Percentiles rank a stretch among this genome's conserved stretches.
Conservation (phyloP, 2,888 invertebrate species). For the Eristalis intricaria region DNA sequence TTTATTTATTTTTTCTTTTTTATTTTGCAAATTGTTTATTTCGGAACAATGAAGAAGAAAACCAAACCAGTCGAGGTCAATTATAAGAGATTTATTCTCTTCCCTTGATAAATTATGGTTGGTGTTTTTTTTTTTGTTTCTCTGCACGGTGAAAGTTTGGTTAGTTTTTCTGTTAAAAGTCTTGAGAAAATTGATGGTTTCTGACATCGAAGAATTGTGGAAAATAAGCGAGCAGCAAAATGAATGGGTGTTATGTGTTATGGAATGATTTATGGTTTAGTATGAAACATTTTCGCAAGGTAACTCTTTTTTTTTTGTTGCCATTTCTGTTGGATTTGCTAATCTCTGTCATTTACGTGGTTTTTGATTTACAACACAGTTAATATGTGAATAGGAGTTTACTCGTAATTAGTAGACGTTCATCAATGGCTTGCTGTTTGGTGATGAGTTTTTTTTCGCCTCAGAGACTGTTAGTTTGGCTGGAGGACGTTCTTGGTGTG, state of each 20-base stretch:
- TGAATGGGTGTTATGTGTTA: background rate
- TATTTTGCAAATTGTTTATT: slow-evolving; percentile 5
- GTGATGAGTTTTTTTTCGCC: too few relatives aligned
- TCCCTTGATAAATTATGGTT: slow-evolving; percentile 41
- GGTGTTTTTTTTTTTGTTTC: background rate
- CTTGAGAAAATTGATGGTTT: slow-evolving; percentile 18
- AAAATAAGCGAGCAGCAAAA: slow-evolving; percentile 2
- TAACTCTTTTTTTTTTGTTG: background rate
- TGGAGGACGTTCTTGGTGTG: too few relatives aligned
- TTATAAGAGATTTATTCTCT: slow-evolving; percentile 44
- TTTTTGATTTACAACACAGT: background rate
- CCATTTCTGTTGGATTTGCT: background rate
- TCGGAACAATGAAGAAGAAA: background rate
- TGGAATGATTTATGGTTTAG: background rate
- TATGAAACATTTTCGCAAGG: background rate
- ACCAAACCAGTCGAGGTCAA: slow-evolving; percentile 36
- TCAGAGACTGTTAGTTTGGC: too few relatives aligned
- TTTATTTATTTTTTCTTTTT: slow-evolving; percentile 1
- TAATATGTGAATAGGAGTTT: background rate
- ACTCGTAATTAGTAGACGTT: background rate
- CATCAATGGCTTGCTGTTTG: background rate
- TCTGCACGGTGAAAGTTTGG: slow-evolving; percentile 37
- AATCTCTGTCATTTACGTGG: background rate
- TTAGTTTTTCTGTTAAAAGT: background rate
- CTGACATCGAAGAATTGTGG: background rate